Evolutionary conservation across 2,113 vertebrate genomes (phyloP).

Genomic region (Arenaria interpres): DNA sequence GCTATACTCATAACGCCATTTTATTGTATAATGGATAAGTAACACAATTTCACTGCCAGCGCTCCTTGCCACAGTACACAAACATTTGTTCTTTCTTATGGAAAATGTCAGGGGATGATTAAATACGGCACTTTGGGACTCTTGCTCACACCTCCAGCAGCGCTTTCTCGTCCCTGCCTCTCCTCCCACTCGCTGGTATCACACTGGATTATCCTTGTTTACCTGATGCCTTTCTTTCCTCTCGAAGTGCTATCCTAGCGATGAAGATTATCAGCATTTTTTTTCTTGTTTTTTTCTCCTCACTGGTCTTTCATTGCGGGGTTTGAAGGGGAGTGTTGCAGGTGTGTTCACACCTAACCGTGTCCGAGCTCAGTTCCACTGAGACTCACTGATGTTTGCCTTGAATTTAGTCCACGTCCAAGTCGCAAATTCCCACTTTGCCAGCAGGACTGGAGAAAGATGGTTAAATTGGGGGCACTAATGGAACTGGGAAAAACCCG

Average conservation of each 20-base stretch:
- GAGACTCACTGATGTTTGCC: not conserved
- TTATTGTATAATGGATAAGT: not conserved
- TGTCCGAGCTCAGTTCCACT: not conserved
- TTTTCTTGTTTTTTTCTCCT: not conserved
- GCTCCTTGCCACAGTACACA: not conserved
- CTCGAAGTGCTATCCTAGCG: not conserved
- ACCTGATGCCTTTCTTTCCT: not conserved
- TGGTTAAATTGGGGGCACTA: fast-evolving
- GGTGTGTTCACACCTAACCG: not conserved
- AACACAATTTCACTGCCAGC: not conserved
- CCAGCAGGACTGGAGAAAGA: not conserved
- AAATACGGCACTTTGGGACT: not conserved
- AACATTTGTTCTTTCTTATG: slow-evolving; percentile 29
- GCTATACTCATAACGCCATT: not conserved
- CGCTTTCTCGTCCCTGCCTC: not conserved
- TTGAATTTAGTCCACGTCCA: not conserved
- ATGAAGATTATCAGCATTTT: not conserved
- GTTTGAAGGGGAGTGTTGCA: not conserved
- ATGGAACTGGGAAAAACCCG: not conserved
- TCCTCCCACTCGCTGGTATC: not conserved
- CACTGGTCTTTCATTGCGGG: not conserved
- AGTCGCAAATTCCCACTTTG: not conserved
- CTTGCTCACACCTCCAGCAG: not conserved
- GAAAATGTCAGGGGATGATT: slow-evolving; percentile 26
- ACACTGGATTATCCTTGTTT: not conserved